These are phyloP conservation scores for Lithosia quadra DNA, from an alignment of 2,888 invertebrate genomes.

Conservation along the genomic window DNA sequence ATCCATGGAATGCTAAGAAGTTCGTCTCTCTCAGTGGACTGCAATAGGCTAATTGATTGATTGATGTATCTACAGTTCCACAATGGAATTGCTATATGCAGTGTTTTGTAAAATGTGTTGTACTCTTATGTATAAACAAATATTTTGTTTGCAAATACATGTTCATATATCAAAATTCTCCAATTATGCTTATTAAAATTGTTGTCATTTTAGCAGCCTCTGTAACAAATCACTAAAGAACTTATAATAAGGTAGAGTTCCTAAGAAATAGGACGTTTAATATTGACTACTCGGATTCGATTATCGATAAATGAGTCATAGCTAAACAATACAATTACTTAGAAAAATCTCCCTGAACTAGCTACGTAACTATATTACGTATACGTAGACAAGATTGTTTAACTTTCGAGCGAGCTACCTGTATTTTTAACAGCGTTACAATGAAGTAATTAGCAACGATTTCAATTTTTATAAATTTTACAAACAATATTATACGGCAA, in stretches of 20 bases:
- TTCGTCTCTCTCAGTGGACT: too few species aligned
- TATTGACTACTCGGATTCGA: not conserved
- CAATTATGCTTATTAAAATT: not conserved
- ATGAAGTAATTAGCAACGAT: not conserved
- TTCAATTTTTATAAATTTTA: too few species aligned
- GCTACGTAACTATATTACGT: not conserved
- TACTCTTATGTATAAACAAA: too few species aligned
- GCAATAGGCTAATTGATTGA: too few species aligned
- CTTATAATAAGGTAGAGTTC: too few species aligned
- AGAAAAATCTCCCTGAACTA: not conserved
- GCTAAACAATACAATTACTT: constrained; percentile 25
- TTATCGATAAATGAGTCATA: constrained; percentile 36
- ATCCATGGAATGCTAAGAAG: too few species aligned
- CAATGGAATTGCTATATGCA: too few species aligned
- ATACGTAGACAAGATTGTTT: not conserved
- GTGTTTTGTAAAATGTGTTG: too few species aligned
- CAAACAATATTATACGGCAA: constrained; percentile 7
- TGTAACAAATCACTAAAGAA: not conserved
- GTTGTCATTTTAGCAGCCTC: not conserved
- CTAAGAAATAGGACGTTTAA: not conserved
- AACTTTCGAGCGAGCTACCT: not conserved
- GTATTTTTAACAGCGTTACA: not conserved
- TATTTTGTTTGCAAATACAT: not conserved
- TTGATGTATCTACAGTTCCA: too few species aligned
- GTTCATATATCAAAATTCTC: too few species aligned